Conservation (phyloP, 2,113 vertebrate species). For the Vulpes vulpes region DNA sequence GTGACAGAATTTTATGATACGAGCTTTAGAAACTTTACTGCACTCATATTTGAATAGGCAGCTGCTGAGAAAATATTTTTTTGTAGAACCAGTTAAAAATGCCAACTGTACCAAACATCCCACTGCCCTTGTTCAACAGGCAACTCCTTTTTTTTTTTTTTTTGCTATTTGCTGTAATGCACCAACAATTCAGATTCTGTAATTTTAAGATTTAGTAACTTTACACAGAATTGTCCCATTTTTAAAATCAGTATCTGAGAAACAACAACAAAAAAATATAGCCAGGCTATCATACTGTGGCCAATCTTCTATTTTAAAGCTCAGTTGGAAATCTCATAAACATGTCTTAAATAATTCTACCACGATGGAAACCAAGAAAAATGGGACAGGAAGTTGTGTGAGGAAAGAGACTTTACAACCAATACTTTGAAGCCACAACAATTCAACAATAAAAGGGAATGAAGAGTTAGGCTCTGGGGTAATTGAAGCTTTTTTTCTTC, state of each 20-base stretch:
- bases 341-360: constrained; percentile 77
- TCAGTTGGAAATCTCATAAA: constrained; percentile 82
- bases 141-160: constrained; percentile 1
- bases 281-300: constrained; percentile 68
- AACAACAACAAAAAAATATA: constrained; percentile 53
- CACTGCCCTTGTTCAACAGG: background rate
- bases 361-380: constrained; percentile 76
- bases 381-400: constrained; percentile 66
- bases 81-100: constrained; percentile 47
- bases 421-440: constrained; percentile 75
- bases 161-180: background rate
- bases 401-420: constrained; percentile 70
- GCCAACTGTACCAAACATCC: background rate
- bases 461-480: constrained; percentile 73
- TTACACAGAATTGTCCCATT: background rate
- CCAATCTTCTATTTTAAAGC: constrained; percentile 77
- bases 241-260: constrained; percentile 8
- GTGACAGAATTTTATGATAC: constrained; percentile 58
- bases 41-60: constrained; percentile 36
- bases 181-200: constrained; percentile 17
- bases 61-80: constrained; percentile 37
- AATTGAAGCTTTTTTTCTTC: constrained; percentile 72
- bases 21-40: background rate
- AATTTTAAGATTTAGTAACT: constrained; percentile 31
- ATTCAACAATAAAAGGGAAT: constrained; percentile 72